Percentiles rank a stretch among this genome's conserved stretches.
phyloP scores from a whole-genome alignment of 2,797 vertebrate genomes.

The Sebastes flavidus region DNA sequence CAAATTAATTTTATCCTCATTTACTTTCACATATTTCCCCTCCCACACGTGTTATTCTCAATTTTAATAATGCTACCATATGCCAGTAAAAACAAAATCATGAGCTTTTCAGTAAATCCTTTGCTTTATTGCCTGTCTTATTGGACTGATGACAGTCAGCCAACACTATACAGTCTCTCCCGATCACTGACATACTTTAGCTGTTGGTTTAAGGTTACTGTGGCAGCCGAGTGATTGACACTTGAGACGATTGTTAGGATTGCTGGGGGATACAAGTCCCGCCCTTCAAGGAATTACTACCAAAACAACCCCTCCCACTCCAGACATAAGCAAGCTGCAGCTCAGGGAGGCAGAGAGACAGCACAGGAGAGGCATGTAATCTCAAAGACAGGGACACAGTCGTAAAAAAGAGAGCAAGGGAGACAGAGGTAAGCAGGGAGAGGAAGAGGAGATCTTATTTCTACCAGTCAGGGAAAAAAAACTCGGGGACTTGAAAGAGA shows the following conservation, averaged over 20 bases:
- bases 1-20: neutral
- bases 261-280: slow-evolving; percentile 60
- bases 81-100: neutral
- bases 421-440: slow-evolving; percentile 5
- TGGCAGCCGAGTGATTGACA: slow-evolving; percentile 58
- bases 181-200: slow-evolving; percentile 19
- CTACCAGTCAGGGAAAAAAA: slow-evolving; percentile 24
- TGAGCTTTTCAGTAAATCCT: neutral
- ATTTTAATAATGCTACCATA: neutral
- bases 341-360: slow-evolving; percentile 32
- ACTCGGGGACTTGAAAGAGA: slow-evolving; percentile 24
- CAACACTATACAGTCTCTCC: neutral
- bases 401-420: neutral
- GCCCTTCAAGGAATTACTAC: slow-evolving; percentile 72
- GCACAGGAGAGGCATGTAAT: slow-evolving; percentile 14
- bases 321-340: slow-evolving; percentile 36
- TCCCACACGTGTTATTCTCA: neutral
- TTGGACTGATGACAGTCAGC: neutral
- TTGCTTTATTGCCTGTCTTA: neutral
- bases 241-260: slow-evolving; percentile 47
- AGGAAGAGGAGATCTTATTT: slow-evolving; percentile 50
- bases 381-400: slow-evolving; percentile 26
- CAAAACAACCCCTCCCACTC: slow-evolving; percentile 71
- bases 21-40: neutral
- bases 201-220: slow-evolving; percentile 59